Evolutionary conservation across 2,888 invertebrate genomes (phyloP), one percentile per base, ranked within the genome.

Genomic region (Steromphala cineraria): DNA sequence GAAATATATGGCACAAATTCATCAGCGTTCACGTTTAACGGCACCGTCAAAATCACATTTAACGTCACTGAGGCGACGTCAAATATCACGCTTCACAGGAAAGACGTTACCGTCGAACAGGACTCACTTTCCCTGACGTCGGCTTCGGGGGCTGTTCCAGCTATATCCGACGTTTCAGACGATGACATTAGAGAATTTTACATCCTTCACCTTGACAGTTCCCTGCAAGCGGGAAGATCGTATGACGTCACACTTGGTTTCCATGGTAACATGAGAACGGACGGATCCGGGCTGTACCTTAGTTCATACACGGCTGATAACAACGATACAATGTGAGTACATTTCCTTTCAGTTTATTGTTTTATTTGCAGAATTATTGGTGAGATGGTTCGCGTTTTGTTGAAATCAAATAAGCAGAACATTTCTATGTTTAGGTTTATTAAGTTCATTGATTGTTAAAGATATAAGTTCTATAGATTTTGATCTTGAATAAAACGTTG

Each of bases 181-280:
- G 76, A 76, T 10, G 36, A 53, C 28, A 13, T 76, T 13, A 1
- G 55, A 17, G n/a, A 90, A 81, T 89, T 90, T 77, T 83, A 88
- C 40, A 82, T 96, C 28, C 93, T 97, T 82, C 94, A 94, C 78
- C 93, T 96, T 86, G 94, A 94, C 21, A 95, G 95, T 77, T 92
- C 94, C 24, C 92, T 97, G 81, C 93, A 94, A 85, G 94, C 93
- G n/a, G 95, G 95, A 15, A 94, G 94, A 67, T 95, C 95, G 84
- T 97, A 97, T 92, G 93, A 95, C 78, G 91, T 97, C 85, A 94
- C 95, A 85, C 95, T 97, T 80, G 95, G 75, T 97, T 95, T 90
- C 94, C 94, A 17, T 97, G 97, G 1, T 94, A 95, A 95, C 82
- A 94, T 97, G 79, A 96, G 96, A 52, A 83, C 81, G 15, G 87